phyloP scores from a whole-genome alignment of 2,888 invertebrate species.

The Tiliacea citrago region DNA sequence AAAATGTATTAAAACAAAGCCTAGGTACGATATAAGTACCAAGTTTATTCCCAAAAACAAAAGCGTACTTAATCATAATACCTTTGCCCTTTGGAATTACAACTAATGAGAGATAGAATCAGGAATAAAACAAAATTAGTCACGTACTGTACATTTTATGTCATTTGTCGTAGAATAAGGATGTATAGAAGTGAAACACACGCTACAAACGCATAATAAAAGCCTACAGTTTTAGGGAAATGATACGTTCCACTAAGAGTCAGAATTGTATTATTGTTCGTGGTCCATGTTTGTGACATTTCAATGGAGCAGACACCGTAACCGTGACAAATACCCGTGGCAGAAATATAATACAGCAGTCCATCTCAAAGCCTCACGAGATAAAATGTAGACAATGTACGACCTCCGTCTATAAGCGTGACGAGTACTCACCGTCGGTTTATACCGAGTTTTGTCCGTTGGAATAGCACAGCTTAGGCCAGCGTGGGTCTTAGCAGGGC shows the following conservation, averaged over 20 bases:
- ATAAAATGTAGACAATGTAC: neutral
- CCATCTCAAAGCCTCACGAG: neutral
- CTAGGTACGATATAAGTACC: conserved; percentile 1
- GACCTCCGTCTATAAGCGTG: neutral
- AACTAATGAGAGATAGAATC: conserved; percentile 56
- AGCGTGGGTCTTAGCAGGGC: neutral
- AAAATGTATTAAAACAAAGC: conserved; percentile 19
- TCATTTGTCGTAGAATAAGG: conserved; percentile 22
- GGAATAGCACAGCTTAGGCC: neutral
- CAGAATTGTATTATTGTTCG: neutral
- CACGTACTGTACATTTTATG: conserved; percentile 53
- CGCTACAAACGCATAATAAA: neutral
- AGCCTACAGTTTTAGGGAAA: neutral
- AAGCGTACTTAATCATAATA: conserved; percentile 30
- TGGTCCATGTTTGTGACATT: neutral
- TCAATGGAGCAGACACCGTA: neutral
- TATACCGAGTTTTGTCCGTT: neutral
- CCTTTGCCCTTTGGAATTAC: conserved; percentile 44
- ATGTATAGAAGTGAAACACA: neutral
- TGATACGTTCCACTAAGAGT: neutral
- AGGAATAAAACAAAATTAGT: conserved; percentile 57
- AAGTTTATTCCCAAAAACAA: conserved; percentile 23
- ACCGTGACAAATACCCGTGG: no score
- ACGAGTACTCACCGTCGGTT: neutral
- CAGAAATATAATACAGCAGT: no score